Evolutionary conservation across 2,797 vertebrate species (phyloP).

Genomic region (Helicolenus hilgendorfi): DNA sequence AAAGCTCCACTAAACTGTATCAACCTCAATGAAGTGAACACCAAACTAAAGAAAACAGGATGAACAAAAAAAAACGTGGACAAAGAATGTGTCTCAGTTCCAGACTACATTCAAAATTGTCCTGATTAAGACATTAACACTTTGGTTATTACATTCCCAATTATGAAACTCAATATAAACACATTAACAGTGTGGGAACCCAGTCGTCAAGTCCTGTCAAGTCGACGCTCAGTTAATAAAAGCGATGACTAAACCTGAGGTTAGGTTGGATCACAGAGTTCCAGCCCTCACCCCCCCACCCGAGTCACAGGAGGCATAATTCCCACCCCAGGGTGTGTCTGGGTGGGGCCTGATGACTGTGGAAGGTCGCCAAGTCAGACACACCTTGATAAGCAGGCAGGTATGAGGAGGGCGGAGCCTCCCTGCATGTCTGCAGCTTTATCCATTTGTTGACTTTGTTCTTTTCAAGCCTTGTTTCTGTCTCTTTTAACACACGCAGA

Average conservation of each 20-base stretch:
- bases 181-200: neutral
- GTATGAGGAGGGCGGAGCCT: slow-evolving; percentile 43
- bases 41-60: neutral
- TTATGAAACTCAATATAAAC: neutral
- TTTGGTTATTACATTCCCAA: neutral
- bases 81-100: neutral
- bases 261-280: neutral
- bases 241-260: neutral
- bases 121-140: neutral
- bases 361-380: slow-evolving; percentile 50
- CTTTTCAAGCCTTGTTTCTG: neutral
- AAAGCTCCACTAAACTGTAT: too few species aligned
- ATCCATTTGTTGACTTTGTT: slow-evolving; percentile 16
- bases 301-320: neutral
- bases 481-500: neutral
- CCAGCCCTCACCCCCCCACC: neutral
- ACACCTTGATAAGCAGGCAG: slow-evolving; percentile 68
- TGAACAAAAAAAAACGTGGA: neutral
- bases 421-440: neutral
- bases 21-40: neutral
- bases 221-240: neutral
- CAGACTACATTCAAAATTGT: neutral
- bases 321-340: slow-evolving; percentile 61
- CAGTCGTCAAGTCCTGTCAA: neutral
- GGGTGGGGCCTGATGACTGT: slow-evolving; percentile 44